phyloP scores from a whole-genome alignment of 2,797 vertebrate species.

The Mormyrus proboscirostris region DNA sequence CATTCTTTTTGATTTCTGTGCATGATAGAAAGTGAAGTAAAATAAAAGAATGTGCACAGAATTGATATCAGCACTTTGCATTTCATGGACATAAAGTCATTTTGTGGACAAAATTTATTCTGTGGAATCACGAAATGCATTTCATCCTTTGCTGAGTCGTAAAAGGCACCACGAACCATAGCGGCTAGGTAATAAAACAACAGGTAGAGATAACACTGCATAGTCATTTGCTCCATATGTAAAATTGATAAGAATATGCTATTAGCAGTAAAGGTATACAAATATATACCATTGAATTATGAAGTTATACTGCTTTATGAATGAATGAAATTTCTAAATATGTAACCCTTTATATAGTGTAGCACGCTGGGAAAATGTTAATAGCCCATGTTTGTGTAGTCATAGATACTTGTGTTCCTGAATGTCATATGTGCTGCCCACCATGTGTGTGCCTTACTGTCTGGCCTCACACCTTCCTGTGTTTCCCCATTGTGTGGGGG shows the following conservation, averaged over 20 bases:
- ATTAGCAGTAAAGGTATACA: not conserved
- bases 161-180: not conserved
- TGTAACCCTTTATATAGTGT: not conserved
- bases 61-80: not conserved
- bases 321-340: not conserved
- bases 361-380: not conserved
- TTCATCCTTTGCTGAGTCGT: not conserved
- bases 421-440: not conserved
- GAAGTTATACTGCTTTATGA: not conserved
- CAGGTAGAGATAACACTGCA: not conserved
- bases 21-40: not conserved
- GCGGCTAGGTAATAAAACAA: not conserved
- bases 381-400: not conserved
- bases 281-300: not conserved
- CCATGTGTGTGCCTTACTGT: not conserved
- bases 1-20: not conserved
- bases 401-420: not conserved
- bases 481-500: too few species aligned
- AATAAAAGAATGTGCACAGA: not conserved
- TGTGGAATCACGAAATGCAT: not conserved
- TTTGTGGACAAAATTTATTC: not conserved
- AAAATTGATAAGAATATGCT: not conserved
- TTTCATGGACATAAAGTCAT: not conserved
- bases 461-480: too few species aligned
- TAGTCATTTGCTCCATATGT: not conserved